These are phyloP conservation scores for Heliconius aoede DNA, from an alignment of 2,888 invertebrate genomes.

Conservation along the genomic window DNA sequence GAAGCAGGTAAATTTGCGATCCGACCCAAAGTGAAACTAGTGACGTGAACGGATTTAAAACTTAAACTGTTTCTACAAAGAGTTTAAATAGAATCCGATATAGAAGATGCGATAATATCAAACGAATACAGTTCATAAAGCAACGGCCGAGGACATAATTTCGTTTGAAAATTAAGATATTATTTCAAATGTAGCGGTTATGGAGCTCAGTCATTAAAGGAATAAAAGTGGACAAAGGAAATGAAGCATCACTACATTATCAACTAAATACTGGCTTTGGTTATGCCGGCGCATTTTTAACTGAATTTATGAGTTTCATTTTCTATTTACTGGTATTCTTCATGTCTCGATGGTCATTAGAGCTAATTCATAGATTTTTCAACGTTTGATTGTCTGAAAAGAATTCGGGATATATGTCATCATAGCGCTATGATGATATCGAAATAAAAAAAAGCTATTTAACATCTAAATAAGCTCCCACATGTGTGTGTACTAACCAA, in stretches of 20 bases:
- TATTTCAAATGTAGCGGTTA: conserved; percentile 26
- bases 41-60: conserved; percentile 23
- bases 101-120: conserved; percentile 14
- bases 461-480: neutral
- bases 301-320: neutral
- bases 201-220: conserved; percentile 27
- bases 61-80: conserved; percentile 25
- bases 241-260: conserved; percentile 30
- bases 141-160: conserved; percentile 5
- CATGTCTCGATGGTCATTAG: no score
- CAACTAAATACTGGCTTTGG: conserved; percentile 13
- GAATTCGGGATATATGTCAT: no score
- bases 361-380: no score
- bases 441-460: no score
- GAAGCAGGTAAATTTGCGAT: conserved; percentile 32
- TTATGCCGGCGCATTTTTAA: neutral
- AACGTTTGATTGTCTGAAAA: neutral
- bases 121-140: conserved; percentile 25
- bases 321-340: neutral
- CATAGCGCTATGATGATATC: no score
- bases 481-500: neutral
- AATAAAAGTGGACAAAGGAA: conserved; percentile 27
- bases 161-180: conserved; percentile 11
- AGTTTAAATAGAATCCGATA: conserved; percentile 24
- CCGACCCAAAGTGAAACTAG: conserved; percentile 24